These are phyloP conservation scores for Andrena praecox DNA, from an alignment of 2,888 invertebrate species.

Conservation along the genomic window DNA sequence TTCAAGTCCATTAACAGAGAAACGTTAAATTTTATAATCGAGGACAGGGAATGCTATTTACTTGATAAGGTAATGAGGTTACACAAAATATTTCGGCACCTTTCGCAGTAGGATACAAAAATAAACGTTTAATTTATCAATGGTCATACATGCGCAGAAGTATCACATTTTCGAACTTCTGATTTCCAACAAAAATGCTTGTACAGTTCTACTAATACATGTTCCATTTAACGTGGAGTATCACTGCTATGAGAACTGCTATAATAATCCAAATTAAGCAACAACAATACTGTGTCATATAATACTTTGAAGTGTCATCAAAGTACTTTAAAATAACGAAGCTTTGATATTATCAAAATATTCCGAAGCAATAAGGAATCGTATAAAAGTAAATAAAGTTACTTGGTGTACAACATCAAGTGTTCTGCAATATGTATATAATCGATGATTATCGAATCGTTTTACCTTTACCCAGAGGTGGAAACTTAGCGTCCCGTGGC, in stretches of 20 bases:
- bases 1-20: background rate
- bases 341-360: no score
- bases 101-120: background rate
- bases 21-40: background rate
- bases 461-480: background rate
- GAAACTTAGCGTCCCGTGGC: background rate
- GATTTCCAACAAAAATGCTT: no score
- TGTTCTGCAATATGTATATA: no score
- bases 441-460: background rate
- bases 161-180: no score
- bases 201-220: no score
- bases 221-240: no score
- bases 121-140: conserved; percentile 1
- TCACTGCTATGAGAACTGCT: no score
- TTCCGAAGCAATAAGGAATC: no score
- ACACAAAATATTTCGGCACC: background rate
- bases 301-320: background rate
- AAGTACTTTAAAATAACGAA: background rate
- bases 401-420: no score
- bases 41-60: background rate
- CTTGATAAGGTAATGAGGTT: background rate
- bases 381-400: no score
- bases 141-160: no score
- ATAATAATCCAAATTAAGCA: background rate
- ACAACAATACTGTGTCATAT: background rate